Evolutionary conservation across 2,888 invertebrate genomes (phyloP).

Genomic region (Aricia artaxerxes): DNA sequence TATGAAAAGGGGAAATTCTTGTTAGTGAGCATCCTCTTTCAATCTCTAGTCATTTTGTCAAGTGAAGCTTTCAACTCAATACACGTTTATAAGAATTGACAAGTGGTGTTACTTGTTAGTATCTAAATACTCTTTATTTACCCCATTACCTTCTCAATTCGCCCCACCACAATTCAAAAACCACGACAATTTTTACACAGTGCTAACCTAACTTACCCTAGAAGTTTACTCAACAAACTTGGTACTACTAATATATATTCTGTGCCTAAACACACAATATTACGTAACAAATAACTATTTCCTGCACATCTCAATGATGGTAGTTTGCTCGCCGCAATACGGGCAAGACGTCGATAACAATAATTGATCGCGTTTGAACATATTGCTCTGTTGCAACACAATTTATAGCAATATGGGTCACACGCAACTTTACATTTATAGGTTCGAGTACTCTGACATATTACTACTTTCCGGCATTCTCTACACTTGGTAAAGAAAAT

Average conservation of each 20-base stretch:
- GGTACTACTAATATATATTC: background rate
- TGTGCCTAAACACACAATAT: background rate
- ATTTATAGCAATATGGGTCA: constrained; percentile 8
- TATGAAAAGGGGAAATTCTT: background rate
- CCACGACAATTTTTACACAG: too few species aligned
- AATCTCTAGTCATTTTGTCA: background rate
- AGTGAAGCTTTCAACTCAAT: background rate
- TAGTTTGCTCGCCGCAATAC: background rate
- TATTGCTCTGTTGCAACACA: constrained; percentile 5
- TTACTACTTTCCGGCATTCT: too few species aligned
- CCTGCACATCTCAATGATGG: background rate
- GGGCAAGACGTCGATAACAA: background rate
- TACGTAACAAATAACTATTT: background rate
- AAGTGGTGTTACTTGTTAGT: background rate
- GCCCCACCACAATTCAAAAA: too few species aligned
- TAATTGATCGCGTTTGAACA: background rate
- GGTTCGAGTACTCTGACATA: background rate
- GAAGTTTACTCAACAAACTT: background rate
- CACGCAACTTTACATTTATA: background rate
- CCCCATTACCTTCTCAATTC: too few species aligned
- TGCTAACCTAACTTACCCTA: background rate
- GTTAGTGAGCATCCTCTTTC: background rate
- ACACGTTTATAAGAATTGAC: background rate
- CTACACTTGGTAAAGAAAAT: too few species aligned
- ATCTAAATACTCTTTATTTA: too few species aligned